Base-by-base conservation (phyloP, 2,797 vertebrate species). In the Otus scops region DNA sequence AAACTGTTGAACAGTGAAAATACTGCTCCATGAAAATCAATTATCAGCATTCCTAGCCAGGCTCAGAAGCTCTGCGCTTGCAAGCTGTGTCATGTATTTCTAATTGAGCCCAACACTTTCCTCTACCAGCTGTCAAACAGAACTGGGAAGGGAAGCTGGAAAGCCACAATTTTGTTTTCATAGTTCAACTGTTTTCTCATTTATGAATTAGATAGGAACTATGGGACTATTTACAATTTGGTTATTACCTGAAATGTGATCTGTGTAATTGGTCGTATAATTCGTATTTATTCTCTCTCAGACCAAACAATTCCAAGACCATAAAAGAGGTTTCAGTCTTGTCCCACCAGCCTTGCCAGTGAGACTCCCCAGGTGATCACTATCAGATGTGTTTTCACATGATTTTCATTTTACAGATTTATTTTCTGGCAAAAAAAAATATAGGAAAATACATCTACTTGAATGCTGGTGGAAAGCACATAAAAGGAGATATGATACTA, bases 201-300 rank as follows among this genome's bases (percentile, higher is more conserved):
- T 81, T 77, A 88, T 57, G 26, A 83, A 59, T 67, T 80, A 77
- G 75, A 85, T 28, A 51, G 76, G 73, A 91, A 63, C 57, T 75
- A 13, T 65, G 60, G 73, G 41, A 43, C 69, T 85, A 63, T 84
- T 91, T 84, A 65, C 51, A 59, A 30, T 69, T 85, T 76, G 45
- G 18, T 74, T 95, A 63, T 94, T 92, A 92, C 36, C 64, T 89
- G 94, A 92, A 94, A 96, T 74, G n/a, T 45, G 80, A 93, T 89
- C 94, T 7, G 0, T 67, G 51, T 76, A 89, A 94, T 89, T 93
- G 70, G 59, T 85, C 63, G 3, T 67, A 74, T 83, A 54, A 76
- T 86, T 86, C 51, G 34, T 63, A 89, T 53, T 67, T 93, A 51
- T 70, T 63, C 81, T 87, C 28, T 77, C 59, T 59, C 36, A 79